phyloP scores from a whole-genome alignment of 2,113 vertebrate genomes.

The Chauna torquata region DNA sequence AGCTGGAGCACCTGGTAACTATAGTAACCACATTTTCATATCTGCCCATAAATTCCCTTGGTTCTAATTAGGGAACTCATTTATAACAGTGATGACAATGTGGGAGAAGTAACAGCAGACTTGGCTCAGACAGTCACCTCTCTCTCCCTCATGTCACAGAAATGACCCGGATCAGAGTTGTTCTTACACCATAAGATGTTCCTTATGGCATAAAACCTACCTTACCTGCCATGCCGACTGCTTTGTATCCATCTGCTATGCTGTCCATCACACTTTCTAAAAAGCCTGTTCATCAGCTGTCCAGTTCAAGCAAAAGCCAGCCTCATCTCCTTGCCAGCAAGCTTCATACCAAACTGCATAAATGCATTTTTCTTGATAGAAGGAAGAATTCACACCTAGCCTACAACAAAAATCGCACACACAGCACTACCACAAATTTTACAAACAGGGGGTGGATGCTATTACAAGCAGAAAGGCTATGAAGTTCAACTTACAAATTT shows the following conservation, averaged over 20 bases:
- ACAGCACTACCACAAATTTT: not conserved
- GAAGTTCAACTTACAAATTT: not conserved
- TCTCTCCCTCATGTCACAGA: not conserved
- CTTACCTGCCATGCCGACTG: not conserved
- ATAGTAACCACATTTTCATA: constrained; percentile 68
- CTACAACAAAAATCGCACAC: not conserved
- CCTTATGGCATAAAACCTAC: not conserved
- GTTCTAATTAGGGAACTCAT: constrained; percentile 62
- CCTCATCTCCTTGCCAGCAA: not conserved
- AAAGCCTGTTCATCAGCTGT: not conserved
- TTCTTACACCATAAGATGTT: not conserved
- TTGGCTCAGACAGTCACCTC: not conserved
- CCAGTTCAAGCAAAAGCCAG: not conserved
- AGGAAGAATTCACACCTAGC: not conserved
- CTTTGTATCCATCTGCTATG: not conserved
- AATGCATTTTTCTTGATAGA: not conserved
- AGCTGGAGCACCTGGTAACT: constrained; percentile 61
- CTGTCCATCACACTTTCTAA: not conserved
- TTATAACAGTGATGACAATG: constrained; percentile 43
- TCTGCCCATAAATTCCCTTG: constrained; percentile 42
- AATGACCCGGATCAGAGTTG: not conserved
- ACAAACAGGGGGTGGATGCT: not conserved
- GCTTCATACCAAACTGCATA: not conserved
- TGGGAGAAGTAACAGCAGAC: not conserved
- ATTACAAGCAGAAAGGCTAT: not conserved